Evolutionary conservation across 1,140 invertebrate species (phyloP).

Genomic region (Achatina immaculata): DNA sequence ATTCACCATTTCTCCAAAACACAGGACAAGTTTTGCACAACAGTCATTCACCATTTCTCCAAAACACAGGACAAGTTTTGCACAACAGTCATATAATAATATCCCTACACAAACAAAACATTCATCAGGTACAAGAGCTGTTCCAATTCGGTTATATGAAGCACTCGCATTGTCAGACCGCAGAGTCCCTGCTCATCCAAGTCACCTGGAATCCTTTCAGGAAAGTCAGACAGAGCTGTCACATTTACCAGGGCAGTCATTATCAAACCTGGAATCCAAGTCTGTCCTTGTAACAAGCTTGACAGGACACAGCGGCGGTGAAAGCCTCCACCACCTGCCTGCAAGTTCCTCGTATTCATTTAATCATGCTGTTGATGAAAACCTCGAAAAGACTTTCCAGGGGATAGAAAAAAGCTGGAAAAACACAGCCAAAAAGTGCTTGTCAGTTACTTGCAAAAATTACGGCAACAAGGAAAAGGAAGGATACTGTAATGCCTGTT

Average conservation of each 20-base stretch:
- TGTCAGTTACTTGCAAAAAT: neutral
- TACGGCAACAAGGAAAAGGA: slow-evolving; percentile 3
- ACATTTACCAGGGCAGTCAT: no score
- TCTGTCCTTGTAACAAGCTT: neutral
- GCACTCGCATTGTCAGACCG: no score
- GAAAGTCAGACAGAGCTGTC: no score
- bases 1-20: neutral
- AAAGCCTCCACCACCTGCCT: neutral
- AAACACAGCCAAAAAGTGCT: neutral
- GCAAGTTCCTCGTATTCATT: neutral
- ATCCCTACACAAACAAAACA: neutral
- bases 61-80: neutral
- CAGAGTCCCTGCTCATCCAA: no score
- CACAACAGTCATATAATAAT: neutral
- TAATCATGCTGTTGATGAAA: neutral
- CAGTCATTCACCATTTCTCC: neutral
- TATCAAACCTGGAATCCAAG: neutral
- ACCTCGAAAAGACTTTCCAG: neutral
- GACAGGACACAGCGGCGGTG: neutral
- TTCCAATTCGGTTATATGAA: no score
- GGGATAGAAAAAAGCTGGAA: neutral
- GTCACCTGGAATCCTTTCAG: no score
- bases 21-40: no score
- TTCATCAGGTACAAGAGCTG: no score
- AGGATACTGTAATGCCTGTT: slow-evolving; percentile 30